A percentile compares a stretch with the other conserved stretches of the same genome.
phyloP scores from a whole-genome alignment of 2,888 invertebrate genomes.

The Catocala nupta region DNA sequence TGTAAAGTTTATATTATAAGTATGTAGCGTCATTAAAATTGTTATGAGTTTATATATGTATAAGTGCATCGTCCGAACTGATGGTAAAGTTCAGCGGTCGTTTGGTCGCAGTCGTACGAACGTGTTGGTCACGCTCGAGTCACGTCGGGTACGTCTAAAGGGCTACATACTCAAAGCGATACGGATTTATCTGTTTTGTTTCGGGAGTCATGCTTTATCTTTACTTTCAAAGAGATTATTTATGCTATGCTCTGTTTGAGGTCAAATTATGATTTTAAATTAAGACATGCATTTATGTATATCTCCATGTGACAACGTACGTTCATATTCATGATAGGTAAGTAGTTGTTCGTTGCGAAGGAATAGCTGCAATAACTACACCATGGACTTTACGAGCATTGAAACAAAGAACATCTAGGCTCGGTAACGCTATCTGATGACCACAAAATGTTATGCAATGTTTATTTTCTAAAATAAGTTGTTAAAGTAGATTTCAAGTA shows the following conservation, averaged over 20 bases:
- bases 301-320: no score
- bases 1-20: no score
- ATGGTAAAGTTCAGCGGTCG: conserved; percentile 12
- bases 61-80: conserved; percentile 5
- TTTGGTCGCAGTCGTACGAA: conserved; percentile 10
- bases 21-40: neutral
- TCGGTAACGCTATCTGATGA: no score
- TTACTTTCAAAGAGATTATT: no score
- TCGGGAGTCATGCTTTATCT: neutral
- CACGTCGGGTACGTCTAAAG: conserved; percentile 6
- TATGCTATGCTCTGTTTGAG: neutral
- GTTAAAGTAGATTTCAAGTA: no score
- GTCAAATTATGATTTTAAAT: neutral
- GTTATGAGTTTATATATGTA: conserved; percentile 14
- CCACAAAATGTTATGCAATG: no score
- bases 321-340: no score
- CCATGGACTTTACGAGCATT: no score
- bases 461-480: no score
- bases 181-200: neutral
- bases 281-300: neutral
- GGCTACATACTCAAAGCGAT: neutral
- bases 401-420: no score
- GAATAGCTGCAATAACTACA: no score
- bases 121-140: conserved; percentile 22
- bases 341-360: no score